Evolutionary conservation across 2,113 vertebrate genomes (phyloP).

Genomic region (Myiozetetes cayanensis): DNA sequence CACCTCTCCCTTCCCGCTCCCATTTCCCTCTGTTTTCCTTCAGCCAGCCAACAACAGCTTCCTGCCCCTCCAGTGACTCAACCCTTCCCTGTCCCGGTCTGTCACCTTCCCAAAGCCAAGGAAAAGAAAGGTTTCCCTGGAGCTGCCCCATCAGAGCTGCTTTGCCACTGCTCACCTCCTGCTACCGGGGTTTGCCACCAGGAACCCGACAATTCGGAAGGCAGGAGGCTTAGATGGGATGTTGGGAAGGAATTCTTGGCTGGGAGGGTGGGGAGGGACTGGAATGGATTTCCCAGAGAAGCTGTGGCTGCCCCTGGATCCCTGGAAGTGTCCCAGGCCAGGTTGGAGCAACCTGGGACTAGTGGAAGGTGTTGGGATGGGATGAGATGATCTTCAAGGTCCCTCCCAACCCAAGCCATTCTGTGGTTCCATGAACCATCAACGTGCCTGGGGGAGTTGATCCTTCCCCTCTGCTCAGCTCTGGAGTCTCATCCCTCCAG

Average conservation of each 20-base stretch:
- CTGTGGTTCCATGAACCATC: not conserved
- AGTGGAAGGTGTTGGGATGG: not conserved
- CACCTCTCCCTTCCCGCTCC: not conserved
- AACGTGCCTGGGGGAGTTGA: not conserved
- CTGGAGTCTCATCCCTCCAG: no score
- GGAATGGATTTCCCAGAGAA: not conserved
- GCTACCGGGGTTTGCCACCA: not conserved
- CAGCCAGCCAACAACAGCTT: not conserved
- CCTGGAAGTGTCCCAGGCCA: not conserved
- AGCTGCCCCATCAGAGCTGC: not conserved
- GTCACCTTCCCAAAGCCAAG: not conserved
- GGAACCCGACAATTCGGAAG: no score
- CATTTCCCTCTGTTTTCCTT: not conserved
- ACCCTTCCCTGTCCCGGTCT: constrained; percentile 11
- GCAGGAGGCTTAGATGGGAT: not conserved
- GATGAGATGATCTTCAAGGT: not conserved
- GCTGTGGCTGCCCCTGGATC: not conserved
- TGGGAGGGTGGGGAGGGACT: not conserved
- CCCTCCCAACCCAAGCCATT: not conserved
- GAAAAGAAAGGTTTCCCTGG: not conserved
- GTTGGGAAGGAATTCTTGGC: not conserved
- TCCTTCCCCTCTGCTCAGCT: not conserved
- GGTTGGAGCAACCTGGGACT: not conserved
- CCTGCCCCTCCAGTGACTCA: not conserved
- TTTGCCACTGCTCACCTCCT: not conserved